Evolutionary conservation across 2,888 invertebrate species (phyloP).

Genomic region (Cerceris rybyensis): DNA sequence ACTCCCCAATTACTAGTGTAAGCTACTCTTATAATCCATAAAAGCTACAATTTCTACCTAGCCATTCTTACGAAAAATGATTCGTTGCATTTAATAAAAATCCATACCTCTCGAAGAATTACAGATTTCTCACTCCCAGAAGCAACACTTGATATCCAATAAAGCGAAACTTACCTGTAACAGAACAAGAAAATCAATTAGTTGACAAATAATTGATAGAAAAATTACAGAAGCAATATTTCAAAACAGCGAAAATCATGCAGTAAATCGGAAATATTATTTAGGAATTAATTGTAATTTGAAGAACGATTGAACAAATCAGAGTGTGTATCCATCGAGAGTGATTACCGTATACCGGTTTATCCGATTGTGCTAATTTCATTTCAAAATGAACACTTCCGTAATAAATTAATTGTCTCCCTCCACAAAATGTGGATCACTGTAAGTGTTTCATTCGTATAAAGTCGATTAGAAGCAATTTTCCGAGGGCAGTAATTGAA

Average conservation of each 20-base stretch:
- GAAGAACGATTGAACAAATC: slow-evolving; percentile 1
- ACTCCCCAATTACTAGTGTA: too few relatives aligned
- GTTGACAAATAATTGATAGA: too few relatives aligned
- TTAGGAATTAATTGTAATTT: background rate
- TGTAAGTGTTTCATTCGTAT: too few relatives aligned
- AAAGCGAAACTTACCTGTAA: too few relatives aligned
- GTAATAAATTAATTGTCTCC: slow-evolving; percentile 59
- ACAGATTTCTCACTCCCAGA: too few relatives aligned
- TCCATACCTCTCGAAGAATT: too few relatives aligned
- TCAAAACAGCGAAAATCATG: background rate
- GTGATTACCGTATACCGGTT: background rate
- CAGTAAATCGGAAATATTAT: background rate
- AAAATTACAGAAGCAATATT: background rate
- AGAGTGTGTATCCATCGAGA: background rate
- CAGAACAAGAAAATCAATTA: too few relatives aligned
- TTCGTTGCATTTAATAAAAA: too few relatives aligned
- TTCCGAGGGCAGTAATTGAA: slow-evolving; percentile 17
- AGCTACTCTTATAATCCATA: too few relatives aligned
- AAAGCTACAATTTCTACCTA: too few relatives aligned
- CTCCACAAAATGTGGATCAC: slow-evolving; percentile 48
- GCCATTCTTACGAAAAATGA: too few relatives aligned
- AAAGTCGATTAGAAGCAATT: slow-evolving; percentile 1
- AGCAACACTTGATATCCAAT: too few relatives aligned
- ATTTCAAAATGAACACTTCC: slow-evolving; percentile 46
- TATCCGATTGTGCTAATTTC: slow-evolving; percentile 57